A percentile compares a stretch with the other conserved stretches of the same genome.
Conservation (phyloP, 2,797 vertebrate genomes). For the Cryptoprocta ferox region DNA sequence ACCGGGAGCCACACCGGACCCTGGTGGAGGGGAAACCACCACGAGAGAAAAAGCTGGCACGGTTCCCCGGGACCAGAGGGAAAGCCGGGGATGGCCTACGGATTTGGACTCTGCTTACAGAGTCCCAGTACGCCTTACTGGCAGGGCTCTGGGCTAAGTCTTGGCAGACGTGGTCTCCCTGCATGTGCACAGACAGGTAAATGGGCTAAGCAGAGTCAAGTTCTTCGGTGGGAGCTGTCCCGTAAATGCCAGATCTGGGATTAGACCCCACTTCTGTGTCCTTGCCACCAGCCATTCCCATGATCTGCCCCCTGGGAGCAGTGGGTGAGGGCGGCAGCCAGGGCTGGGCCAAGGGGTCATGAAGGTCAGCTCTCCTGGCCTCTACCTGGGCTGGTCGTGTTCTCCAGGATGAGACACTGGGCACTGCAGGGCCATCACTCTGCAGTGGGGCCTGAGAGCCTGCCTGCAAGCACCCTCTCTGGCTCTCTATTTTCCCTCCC, state of each 20-base stretch:
- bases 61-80: background rate
- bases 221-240: background rate
- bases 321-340: rapidly evolving
- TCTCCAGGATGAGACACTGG: background rate
- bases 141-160: background rate
- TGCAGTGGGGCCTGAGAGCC: background rate
- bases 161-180: rapidly evolving
- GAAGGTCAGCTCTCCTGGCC: too few relatives aligned
- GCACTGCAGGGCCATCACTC: background rate
- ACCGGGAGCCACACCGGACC: rapidly evolving
- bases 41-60: too few relatives aligned
- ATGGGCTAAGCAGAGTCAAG: background rate
- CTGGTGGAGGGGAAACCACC: rapidly evolving
- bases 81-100: background rate
- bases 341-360: background rate
- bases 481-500: background rate
- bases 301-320: background rate
- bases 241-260: background rate
- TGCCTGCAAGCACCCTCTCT: background rate
- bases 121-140: background rate
- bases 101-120: background rate
- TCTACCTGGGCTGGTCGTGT: background rate
- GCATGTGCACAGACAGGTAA: rapidly evolving
- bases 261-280: background rate
- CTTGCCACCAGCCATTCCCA: rapidly evolving